These are phyloP conservation scores for Myiotriccus ornatus DNA, from an alignment of 2,797 vertebrate species.

Conservation along the genomic window DNA sequence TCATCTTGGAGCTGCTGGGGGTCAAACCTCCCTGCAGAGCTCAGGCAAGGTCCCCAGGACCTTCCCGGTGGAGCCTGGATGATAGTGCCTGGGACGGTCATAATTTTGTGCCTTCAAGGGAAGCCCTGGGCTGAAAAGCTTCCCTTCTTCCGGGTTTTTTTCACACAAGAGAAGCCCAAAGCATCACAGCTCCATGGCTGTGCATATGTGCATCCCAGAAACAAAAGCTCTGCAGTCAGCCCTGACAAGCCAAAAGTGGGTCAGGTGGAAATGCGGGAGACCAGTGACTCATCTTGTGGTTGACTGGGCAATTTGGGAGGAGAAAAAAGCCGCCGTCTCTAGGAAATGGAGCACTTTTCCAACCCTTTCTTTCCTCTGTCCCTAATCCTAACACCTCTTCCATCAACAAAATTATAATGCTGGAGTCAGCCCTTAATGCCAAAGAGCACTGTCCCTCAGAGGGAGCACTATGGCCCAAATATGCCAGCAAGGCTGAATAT, in stretches of 20 bases:
- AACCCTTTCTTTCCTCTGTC: conserved; percentile 8
- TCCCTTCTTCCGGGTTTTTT: not conserved
- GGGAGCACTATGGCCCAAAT: not conserved
- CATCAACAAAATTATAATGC: not conserved
- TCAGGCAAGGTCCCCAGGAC: not conserved
- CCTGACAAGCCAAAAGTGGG: conserved; percentile 39
- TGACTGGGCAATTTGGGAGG: conserved; percentile 49
- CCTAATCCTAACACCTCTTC: not conserved
- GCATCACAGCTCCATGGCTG: not conserved
- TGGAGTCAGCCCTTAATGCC: not conserved
- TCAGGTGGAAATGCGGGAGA: conserved; percentile 59
- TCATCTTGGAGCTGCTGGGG: not conserved
- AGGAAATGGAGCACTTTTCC: not conserved
- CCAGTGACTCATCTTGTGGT: conserved; percentile 57
- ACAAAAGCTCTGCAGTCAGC: conserved; percentile 42
- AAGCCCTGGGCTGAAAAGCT: not conserved
- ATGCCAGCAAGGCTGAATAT: not conserved
- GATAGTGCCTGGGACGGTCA: not conserved
- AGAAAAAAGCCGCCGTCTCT: not conserved
- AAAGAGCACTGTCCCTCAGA: not conserved
- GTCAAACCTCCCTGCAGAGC: not conserved
- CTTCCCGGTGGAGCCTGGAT: not conserved
- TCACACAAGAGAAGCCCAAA: not conserved
- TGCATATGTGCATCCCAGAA: conserved; percentile 7
- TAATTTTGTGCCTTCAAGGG: not conserved